Evolutionary conservation across 2,888 invertebrate species (phyloP), one percentile per base, ranked within the genome.

Genomic region (Clepsis dumicolana): DNA sequence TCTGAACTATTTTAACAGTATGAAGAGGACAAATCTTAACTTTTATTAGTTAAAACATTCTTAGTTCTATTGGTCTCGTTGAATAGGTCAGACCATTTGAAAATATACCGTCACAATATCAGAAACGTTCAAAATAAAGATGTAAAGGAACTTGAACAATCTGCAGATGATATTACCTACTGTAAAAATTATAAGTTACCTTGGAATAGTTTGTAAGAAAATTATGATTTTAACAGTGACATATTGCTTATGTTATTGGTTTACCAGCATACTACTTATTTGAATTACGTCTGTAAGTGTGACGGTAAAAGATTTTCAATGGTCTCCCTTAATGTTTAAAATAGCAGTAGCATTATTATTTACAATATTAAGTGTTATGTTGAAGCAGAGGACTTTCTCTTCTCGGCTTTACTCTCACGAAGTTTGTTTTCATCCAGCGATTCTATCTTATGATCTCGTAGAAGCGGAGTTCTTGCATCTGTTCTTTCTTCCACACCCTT

Each of bases 371-470:
- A 72, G 64, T 76, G 80, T 85, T 91, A 93, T 83, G 93, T 93
- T 57, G 93, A 93, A 73, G 93, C 93, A 63, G 93, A 92, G 62
- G 93, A 94, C 80, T 93, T 94, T 70, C 93, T 80, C 74, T 93
- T 93, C 69, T 93, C 93, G 63, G 85, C 79, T 81, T 92, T 93
- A 71, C 80, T 88, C 60, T 93, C 93, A 71, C 91, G 85, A 65
- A 91, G 74, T 81, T 91, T 93, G 29, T 86, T 90, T 77, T 93
- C 93, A 71, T 93, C 93, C 50, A 93, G 85, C 53, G 93, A 93
- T 81, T 93, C 93, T 64, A 88, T 93, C 77, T 93, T 93, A 74
- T 93, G 93, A 77, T 91, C 91, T 80, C 89, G 84, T 44, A 93
- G 77, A 44, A 92, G 75, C 1, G 93, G 91, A 54, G 92, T 90